These are phyloP conservation scores for Papilio demoleus DNA, from an alignment of 2,888 invertebrate species.

Conservation along the genomic window DNA sequence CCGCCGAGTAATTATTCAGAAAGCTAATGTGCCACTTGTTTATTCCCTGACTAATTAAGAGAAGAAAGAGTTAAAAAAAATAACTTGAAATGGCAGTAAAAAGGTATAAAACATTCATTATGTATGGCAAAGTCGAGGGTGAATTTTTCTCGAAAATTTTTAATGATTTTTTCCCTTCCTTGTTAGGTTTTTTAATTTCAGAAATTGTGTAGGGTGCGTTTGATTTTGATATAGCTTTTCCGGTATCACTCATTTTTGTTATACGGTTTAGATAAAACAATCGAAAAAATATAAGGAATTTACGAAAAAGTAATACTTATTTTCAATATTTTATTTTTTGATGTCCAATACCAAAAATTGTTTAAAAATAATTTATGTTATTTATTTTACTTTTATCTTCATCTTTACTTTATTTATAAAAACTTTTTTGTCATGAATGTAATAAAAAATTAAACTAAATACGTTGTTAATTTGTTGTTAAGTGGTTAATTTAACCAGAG, in stretches of 20 bases:
- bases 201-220: constrained; percentile 12
- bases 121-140: constrained; percentile 56
- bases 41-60: constrained; percentile 82
- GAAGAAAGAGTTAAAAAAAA: constrained; percentile 75
- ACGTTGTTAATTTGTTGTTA: too few relatives aligned
- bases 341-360: too few relatives aligned
- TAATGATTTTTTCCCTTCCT: constrained; percentile 55
- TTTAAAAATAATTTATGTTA: too few relatives aligned
- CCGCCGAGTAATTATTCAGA: constrained; percentile 78
- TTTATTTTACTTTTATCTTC: too few relatives aligned
- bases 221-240: neutral
- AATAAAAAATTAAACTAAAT: too few relatives aligned
- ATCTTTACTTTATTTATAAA: too few relatives aligned
- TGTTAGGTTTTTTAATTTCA: constrained; percentile 41
- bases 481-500: neutral
- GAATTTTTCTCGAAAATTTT: constrained; percentile 59
- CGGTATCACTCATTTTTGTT: neutral
- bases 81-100: constrained; percentile 62
- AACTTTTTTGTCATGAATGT: too few relatives aligned
- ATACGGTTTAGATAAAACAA: neutral
- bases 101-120: constrained; percentile 78
- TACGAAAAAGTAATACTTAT: neutral
- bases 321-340: neutral
- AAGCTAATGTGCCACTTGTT: constrained; percentile 81
- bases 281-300: neutral